Evolutionary conservation across 2,113 vertebrate species (phyloP).

Genomic region (Taxidea taxus): DNA sequence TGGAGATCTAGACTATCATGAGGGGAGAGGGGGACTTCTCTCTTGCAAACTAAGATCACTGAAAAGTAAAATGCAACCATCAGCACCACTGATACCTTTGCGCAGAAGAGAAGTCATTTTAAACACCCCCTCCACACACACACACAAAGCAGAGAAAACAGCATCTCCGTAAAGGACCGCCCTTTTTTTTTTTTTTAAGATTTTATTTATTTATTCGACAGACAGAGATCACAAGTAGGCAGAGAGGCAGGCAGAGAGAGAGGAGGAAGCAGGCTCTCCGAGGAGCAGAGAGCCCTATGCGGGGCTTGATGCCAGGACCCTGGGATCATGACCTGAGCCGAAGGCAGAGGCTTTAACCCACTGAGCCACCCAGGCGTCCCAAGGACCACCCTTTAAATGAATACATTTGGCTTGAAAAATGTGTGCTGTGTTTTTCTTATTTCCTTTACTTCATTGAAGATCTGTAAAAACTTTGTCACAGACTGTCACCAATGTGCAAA

Average conservation of each 20-base stretch:
- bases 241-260: too few species aligned
- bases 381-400: neutral
- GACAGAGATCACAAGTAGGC: too few species aligned
- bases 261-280: too few species aligned
- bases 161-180: neutral
- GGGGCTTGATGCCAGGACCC: too few species aligned
- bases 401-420: neutral
- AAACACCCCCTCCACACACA: neutral
- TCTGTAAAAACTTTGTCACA: constrained; percentile 39
- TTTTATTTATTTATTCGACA: too few species aligned
- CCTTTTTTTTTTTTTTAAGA: too few species aligned
- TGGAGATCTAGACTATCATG: too few species aligned
- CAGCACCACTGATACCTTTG: neutral
- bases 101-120: neutral
- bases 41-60: neutral
- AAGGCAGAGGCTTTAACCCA: too few species aligned
- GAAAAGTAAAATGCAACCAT: neutral
- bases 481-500: constrained; percentile 29
- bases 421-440: neutral
- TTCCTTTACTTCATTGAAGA: constrained; percentile 6
- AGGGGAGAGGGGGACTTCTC: rapidly evolving
- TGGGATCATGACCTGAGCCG: too few species aligned
- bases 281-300: too few species aligned
- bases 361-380: too few species aligned
- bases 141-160: neutral